Evolutionary conservation across 2,113 vertebrate genomes (phyloP).

Genomic region (Phycodurus eques): DNA sequence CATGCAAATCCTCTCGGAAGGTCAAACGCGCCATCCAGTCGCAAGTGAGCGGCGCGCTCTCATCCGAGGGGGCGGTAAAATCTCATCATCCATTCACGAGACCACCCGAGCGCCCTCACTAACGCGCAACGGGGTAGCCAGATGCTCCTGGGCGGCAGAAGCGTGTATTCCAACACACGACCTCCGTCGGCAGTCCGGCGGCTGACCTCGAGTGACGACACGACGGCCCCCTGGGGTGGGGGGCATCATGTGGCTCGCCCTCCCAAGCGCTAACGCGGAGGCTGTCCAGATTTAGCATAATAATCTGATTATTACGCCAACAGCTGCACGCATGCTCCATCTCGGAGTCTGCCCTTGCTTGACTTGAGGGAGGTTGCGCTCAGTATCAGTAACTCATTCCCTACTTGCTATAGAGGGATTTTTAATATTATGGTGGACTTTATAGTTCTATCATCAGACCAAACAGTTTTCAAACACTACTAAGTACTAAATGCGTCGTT

Average conservation of each 20-base stretch:
- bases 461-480: no score
- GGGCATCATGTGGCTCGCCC: slow-evolving; percentile 18
- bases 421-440: no score
- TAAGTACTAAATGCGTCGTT: no score
- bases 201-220: slow-evolving; percentile 28
- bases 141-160: slow-evolving; percentile 36
- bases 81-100: slow-evolving; percentile 43
- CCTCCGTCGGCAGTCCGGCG: slow-evolving; percentile 23
- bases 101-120: slow-evolving; percentile 32
- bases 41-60: slow-evolving; percentile 17
- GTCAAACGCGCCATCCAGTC: slow-evolving; percentile 51
- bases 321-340: not conserved
- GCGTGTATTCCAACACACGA: slow-evolving; percentile 33
- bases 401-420: not conserved
- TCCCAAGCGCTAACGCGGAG: slow-evolving; percentile 4
- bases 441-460: no score
- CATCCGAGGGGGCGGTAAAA: slow-evolving; percentile 1
- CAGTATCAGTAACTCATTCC: not conserved
- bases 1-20: slow-evolving; percentile 38
- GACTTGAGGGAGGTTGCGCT: not conserved
- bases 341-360: not conserved
- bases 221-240: not conserved
- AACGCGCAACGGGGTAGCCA: slow-evolving; percentile 37
- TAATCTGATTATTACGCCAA: slow-evolving; percentile 34
- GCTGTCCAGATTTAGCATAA: slow-evolving; percentile 32